Evolutionary conservation across 1,140 invertebrate genomes (phyloP), one percentile per base, ranked within the genome.

Genomic region (Trachymyrmex septentrionalis): DNA sequence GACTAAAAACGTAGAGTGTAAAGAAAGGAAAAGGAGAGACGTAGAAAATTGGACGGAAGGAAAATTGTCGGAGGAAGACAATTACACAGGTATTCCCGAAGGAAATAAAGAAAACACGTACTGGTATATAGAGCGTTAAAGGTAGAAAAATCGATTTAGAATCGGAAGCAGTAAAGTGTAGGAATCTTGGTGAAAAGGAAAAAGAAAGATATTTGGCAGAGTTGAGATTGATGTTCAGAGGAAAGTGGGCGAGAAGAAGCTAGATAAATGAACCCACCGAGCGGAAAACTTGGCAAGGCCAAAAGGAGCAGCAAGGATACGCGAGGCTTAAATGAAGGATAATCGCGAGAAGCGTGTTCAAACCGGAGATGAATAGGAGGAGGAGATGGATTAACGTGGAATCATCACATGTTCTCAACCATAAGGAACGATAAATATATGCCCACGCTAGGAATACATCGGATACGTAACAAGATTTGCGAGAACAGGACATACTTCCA

Each of bases 261-360:
- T 59, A 59, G 67, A 82, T 72, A 72, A 69, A 82, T 82, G 80
- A 82, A 82, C 67, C 59, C 78, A 24, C 66, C 34, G 44, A 19
- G 12, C 48, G 48, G 34, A 27, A 57, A 82, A 59, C 50, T 82
- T 44, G 16, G 10, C 48, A 19, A 80, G 19, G 21, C 64, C 64
- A 78, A 64, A 50, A 75, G 38, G 30, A 80, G 14, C 48, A 19
- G 48, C 14, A 30, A 55, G 27, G 14, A 34, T 34, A 59, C 48
- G 61, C 77, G 30, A 53, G 6, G 9, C 50, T 80, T 69, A 80
- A 80, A 30, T 34, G 77, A 80, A 16, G 63, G 63, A 24, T 55
- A 69, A 69, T n/a, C 63, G 63, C 48, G 4, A 80, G 63, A 27
- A 9, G 30, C 6, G 30, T 19, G 21, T 19, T 38, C 48, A 50